Conservation (phyloP, 1,140 invertebrate species). For the Aphaenogaster rudis region DNA sequence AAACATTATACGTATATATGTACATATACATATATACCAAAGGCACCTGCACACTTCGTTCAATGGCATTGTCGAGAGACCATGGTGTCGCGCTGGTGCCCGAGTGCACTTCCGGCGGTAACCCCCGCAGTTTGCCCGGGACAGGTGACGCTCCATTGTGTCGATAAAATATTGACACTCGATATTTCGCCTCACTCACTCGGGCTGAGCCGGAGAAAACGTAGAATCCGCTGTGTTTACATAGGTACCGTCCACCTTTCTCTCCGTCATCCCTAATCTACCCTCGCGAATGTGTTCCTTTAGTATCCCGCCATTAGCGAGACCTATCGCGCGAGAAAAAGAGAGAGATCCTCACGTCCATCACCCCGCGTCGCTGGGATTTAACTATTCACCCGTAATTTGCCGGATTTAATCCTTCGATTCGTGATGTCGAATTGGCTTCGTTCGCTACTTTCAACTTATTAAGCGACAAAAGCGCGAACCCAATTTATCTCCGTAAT, state of each 20-base stretch:
- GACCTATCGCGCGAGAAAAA: slow-evolving; percentile 5
- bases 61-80: slow-evolving; percentile 49
- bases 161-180: slow-evolving; percentile 83
- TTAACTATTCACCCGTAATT: slow-evolving; percentile 11
- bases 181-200: slow-evolving; percentile 75
- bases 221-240: slow-evolving; percentile 51
- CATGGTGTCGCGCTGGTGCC: slow-evolving; percentile 22
- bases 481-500: background rate
- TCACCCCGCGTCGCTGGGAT: background rate
- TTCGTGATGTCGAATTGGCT: background rate
- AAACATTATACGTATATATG: slow-evolving; percentile 22
- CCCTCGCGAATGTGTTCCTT: background rate
- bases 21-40: slow-evolving; percentile 9
- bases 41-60: slow-evolving; percentile 63
- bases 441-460: slow-evolving; percentile 9
- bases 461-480: background rate
- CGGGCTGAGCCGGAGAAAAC: slow-evolving; percentile 49
- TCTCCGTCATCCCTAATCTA: slow-evolving; percentile 34
- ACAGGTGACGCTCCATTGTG: slow-evolving; percentile 79
- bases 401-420: slow-evolving; percentile 1
- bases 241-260: slow-evolving; percentile 15
- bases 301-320: background rate
- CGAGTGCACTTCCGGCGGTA: slow-evolving; percentile 78
- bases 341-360: background rate
- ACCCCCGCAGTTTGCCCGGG: slow-evolving; percentile 74